Percentiles rank a stretch among this genome's conserved stretches.
phyloP scores from a whole-genome alignment of 2,797 vertebrate genomes.

The Onychomys arenicola region DNA sequence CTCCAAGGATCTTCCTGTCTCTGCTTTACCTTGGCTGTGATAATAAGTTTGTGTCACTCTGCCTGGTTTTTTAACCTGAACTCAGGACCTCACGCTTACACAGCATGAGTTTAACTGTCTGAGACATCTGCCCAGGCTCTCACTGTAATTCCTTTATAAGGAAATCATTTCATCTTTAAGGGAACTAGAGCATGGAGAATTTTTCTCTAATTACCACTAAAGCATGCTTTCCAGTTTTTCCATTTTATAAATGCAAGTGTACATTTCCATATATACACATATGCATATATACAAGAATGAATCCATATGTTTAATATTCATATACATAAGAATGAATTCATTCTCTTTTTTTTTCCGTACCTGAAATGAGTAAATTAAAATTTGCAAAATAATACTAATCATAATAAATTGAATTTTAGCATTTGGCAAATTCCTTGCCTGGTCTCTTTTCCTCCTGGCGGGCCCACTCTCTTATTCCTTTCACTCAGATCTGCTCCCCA shows the following conservation, averaged over 20 bases:
- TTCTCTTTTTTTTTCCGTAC: not conserved
- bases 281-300: not conserved
- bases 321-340: not conserved
- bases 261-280: not conserved
- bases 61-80: not conserved
- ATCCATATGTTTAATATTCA: not conserved
- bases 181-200: not conserved
- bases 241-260: not conserved
- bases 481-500: not conserved
- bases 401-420: not conserved
- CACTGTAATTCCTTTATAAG: not conserved
- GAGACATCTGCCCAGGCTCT: not conserved
- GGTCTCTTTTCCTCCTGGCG: not conserved
- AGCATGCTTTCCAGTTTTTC: not conserved
- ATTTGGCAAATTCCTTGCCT: not conserved
- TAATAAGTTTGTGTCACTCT: not conserved
- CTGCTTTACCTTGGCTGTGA: not conserved
- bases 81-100: not conserved
- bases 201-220: not conserved
- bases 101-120: not conserved
- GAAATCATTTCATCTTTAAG: slow-evolving; percentile 19
- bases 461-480: not conserved
- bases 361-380: not conserved
- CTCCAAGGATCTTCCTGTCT: not conserved
- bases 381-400: slow-evolving; percentile 13